Conservation (phyloP, 2,797 vertebrate genomes). For the Diglossa cyanea region DNA sequence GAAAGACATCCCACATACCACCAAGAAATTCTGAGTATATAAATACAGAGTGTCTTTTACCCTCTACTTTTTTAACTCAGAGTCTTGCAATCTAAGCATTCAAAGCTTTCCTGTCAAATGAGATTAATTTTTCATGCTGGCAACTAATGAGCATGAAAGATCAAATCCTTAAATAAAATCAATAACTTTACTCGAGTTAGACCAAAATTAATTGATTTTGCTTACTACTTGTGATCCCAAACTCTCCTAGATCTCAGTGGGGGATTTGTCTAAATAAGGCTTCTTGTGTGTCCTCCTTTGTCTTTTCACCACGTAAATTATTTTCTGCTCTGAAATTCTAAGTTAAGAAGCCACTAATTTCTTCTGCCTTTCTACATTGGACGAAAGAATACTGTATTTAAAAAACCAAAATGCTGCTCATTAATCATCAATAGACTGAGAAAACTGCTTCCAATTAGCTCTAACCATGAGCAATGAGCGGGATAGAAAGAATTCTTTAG, state of each 20-base stretch:
- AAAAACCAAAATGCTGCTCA: neutral
- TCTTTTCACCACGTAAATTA: constrained; percentile 10
- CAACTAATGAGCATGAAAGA: neutral
- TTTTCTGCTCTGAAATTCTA: constrained; percentile 8
- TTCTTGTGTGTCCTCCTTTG: neutral
- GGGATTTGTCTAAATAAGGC: neutral
- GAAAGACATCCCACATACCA: neutral
- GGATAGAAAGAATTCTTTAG: neutral
- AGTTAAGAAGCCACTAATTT: neutral
- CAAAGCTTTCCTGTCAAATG: neutral
- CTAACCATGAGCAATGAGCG: neutral
- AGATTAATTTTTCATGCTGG: constrained; percentile 13
- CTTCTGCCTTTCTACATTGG: neutral
- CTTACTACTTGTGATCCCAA: neutral
- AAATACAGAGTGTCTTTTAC: neutral
- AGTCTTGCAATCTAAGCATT: neutral
- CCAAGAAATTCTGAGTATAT: neutral
- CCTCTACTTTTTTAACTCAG: neutral
- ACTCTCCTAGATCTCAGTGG: neutral
- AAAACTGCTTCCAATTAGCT: neutral
- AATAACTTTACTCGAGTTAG: neutral
- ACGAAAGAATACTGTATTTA: neutral
- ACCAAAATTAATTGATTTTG: constrained; percentile 6
- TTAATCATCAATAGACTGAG: constrained; percentile 15
- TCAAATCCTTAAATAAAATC: constrained; percentile 6